Percentiles rank a stretch among this genome's conserved stretches.
These are phyloP conservation scores for Brachypteracias leptosomus DNA, from an alignment of 2,113 vertebrate species.

Conservation along the genomic window DNA sequence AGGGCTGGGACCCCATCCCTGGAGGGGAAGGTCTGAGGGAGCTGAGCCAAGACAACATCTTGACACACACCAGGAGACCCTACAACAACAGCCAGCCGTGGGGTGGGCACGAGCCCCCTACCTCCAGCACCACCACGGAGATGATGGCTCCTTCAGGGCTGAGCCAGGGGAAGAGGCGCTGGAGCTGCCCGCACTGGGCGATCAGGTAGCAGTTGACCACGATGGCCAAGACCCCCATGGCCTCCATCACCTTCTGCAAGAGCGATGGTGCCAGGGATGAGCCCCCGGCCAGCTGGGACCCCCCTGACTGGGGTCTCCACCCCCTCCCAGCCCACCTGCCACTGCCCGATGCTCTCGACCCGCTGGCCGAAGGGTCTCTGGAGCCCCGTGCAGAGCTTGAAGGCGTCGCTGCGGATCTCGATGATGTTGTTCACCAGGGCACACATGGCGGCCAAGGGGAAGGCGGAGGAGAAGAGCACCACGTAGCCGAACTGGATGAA, in stretches of 20 bases:
- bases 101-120: background rate
- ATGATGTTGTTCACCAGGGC: slow-evolving; percentile 96
- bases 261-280: fast-evolving
- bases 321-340: slow-evolving; percentile 81
- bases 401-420: slow-evolving; percentile 95
- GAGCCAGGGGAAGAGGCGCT: slow-evolving; percentile 94
- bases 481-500: slow-evolving; percentile 98
- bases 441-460: slow-evolving; percentile 92
- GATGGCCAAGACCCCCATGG: slow-evolving; percentile 93
- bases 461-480: slow-evolving; percentile 96
- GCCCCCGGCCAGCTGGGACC: fast-evolving
- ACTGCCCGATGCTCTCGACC: slow-evolving; percentile 92
- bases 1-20: background rate
- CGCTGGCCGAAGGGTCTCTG: slow-evolving; percentile 92
- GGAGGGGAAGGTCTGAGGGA: background rate
- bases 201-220: slow-evolving; percentile 98
- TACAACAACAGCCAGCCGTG: background rate
- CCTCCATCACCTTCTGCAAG: slow-evolving; percentile 93
- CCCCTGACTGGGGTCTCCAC: fast-evolving
- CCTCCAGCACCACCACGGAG: slow-evolving; percentile 96
- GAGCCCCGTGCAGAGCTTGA: slow-evolving; percentile 93
- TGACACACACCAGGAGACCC: fast-evolving
- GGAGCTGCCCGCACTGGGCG: slow-evolving; percentile 96
- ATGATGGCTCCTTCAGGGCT: slow-evolving; percentile 95
- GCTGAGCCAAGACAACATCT: background rate